A percentile compares a stretch with the other conserved stretches of the same genome.
phyloP scores from a whole-genome alignment of 2,113 vertebrate species.

The Gasterosteus nipponicus region DNA sequence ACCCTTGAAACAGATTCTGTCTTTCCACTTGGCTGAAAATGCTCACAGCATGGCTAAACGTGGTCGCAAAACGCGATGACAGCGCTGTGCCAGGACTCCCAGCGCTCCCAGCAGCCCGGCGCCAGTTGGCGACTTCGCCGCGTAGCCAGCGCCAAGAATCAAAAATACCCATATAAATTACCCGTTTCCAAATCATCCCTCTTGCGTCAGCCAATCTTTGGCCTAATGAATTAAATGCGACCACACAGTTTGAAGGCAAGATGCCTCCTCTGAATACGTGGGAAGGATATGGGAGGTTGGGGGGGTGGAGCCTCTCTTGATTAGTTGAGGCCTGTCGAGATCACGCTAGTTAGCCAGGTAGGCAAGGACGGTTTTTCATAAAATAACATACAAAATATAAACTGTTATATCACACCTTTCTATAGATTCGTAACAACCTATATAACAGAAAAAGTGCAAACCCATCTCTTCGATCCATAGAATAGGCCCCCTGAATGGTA shows the following conservation, averaged over 20 bases:
- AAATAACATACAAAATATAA: slow-evolving; percentile 47
- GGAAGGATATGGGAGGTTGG: slow-evolving; percentile 27
- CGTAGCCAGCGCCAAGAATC: slow-evolving; percentile 71
- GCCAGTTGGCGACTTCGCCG: slow-evolving; percentile 80
- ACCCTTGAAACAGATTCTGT: slow-evolving; percentile 70
- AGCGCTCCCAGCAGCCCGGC: slow-evolving; percentile 68
- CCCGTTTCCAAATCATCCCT: slow-evolving; percentile 74
- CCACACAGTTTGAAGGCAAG: slow-evolving; percentile 40
- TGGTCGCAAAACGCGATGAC: slow-evolving; percentile 79
- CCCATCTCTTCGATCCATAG: slow-evolving; percentile 36
- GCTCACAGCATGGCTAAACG: slow-evolving; percentile 81
- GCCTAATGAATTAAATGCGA: slow-evolving; percentile 66
- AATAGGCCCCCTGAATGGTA: slow-evolving; percentile 13
- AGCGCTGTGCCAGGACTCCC: slow-evolving; percentile 76
- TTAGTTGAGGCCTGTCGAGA: slow-evolving; percentile 55
- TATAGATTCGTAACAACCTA: slow-evolving; percentile 57
- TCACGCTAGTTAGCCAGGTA: slow-evolving; percentile 57
- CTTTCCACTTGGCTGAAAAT: slow-evolving; percentile 75
- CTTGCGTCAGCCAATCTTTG: slow-evolving; percentile 58
- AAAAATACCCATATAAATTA: slow-evolving; percentile 79
- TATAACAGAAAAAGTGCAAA: slow-evolving; percentile 44
- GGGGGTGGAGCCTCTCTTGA: slow-evolving; percentile 42
- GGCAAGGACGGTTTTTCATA: slow-evolving; percentile 60
- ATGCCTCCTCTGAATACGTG: slow-evolving; percentile 50
- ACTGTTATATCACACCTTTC: slow-evolving; percentile 73